Evolutionary conservation across 2,113 vertebrate species (phyloP).

Genomic region (Lamprotornis superbus): DNA sequence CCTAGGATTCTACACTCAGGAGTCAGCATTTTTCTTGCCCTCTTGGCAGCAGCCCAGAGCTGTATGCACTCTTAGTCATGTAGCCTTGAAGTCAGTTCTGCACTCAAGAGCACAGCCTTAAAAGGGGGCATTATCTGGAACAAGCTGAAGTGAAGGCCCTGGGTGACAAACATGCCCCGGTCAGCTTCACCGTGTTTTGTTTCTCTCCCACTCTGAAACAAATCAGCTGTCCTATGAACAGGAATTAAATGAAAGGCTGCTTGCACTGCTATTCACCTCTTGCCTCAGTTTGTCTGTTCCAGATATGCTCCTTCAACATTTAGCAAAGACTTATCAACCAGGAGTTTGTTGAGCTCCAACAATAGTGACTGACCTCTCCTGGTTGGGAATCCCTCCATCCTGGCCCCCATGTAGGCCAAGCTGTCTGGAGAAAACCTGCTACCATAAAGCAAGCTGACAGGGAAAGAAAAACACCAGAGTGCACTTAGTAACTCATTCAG

Average conservation of each 20-base stretch:
- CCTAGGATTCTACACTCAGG: neutral
- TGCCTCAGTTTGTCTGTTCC: accelerated
- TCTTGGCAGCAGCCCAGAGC: neutral
- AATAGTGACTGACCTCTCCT: neutral
- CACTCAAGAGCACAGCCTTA: neutral
- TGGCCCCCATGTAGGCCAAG: accelerated
- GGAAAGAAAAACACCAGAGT: neutral
- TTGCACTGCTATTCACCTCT: neutral
- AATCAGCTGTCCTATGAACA: neutral
- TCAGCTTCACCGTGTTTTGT: neutral
- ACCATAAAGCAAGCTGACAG: no score
- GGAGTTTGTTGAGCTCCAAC: neutral
- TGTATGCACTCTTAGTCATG: neutral
- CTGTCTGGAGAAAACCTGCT: neutral
- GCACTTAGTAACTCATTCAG: neutral
- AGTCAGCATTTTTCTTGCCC: neutral
- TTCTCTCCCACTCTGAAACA: neutral
- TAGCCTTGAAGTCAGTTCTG: neutral
- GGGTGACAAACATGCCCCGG: accelerated
- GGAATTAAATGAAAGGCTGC: neutral
- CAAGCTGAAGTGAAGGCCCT: neutral
- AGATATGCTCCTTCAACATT: neutral
- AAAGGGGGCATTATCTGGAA: neutral
- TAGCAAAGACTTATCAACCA: neutral
- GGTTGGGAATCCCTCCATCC: neutral